Evolutionary conservation across 2,797 vertebrate species (phyloP).

Genomic region (Melanotaenia nigrans): DNA sequence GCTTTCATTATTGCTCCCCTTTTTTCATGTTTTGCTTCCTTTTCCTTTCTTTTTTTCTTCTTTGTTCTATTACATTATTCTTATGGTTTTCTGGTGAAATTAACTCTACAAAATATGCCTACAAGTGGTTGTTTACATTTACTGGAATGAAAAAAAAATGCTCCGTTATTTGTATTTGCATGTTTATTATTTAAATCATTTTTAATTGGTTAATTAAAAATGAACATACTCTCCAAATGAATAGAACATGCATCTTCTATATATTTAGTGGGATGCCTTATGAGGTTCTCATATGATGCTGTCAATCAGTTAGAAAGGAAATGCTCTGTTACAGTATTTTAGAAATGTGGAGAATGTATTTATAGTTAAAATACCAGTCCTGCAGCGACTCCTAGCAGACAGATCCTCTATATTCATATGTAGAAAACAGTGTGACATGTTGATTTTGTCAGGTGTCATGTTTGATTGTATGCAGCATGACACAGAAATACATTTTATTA

Average conservation of each 20-base stretch:
- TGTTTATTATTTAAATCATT: neutral
- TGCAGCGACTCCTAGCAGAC: neutral
- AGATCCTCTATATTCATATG: neutral
- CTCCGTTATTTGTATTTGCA: neutral
- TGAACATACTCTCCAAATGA: neutral
- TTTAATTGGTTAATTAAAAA: constrained; percentile 1
- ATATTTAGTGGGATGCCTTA: neutral
- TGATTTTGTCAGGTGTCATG: neutral
- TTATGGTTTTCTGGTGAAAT: neutral
- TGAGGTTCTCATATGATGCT: neutral
- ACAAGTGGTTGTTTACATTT: neutral
- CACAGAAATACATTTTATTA: neutral
- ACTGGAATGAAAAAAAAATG: neutral
- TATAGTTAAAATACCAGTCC: neutral
- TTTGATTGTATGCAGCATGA: neutral
- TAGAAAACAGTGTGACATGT: neutral
- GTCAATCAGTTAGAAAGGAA: neutral
- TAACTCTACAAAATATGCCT: neutral
- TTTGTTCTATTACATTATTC: neutral
- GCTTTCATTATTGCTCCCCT: neutral
- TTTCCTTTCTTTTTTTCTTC: neutral
- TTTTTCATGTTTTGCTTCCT: neutral
- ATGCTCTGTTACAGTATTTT: neutral
- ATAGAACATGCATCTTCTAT: neutral
- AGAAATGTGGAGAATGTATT: neutral